Evolutionary conservation across 2,888 invertebrate species (phyloP), one percentile per base, ranked within the genome.

Genomic region (Augiades crinisus): DNA sequence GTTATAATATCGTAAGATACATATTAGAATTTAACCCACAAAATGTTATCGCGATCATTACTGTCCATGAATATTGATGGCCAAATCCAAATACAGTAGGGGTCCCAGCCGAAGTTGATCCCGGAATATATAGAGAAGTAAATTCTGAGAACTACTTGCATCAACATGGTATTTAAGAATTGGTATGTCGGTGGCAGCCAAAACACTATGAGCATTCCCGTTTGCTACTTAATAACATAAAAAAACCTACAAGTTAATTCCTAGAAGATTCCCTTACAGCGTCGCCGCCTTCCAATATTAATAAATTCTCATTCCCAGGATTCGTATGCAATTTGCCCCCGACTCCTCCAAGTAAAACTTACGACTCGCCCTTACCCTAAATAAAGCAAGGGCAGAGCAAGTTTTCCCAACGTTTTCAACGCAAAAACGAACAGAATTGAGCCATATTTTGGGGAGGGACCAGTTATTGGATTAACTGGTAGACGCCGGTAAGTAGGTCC

Each of bases 261-360:
- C 67, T 63, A 57, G 60, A 56, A 65, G 63, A 64, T 67, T 68
- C 71, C 67, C 66, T 67, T 64, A 53, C 67, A 62, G 62, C 67
- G 65, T 65, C 68, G 70, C 70, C 68, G 70, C 70, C 68, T 78
- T 77, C 76, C 84, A 87, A 89, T 89, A 87, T 88, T 85, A 88
- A 88, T 89, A 89, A 89, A 88, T 89, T 87, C 85, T 85, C 83
- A 84, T 89, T 83, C 72, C 65, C 74, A 64, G 78, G 81, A 82
- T 82, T 84, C 78, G 76, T 77, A 71, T 73, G 83, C 88, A 88
- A 88, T 88, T 86, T 86, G 83, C 85, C 78, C 74, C 64, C 69
- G 78, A 60, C 75, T 71, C 68, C 74, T 71, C 70, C 75, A 73
- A 79, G 78, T 71, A 72, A 77, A 84, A 86, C 81, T 87, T 87